These are phyloP conservation scores for Cataglyphis hispanica DNA, from an alignment of 1,140 invertebrate genomes.

Conservation along the genomic window DNA sequence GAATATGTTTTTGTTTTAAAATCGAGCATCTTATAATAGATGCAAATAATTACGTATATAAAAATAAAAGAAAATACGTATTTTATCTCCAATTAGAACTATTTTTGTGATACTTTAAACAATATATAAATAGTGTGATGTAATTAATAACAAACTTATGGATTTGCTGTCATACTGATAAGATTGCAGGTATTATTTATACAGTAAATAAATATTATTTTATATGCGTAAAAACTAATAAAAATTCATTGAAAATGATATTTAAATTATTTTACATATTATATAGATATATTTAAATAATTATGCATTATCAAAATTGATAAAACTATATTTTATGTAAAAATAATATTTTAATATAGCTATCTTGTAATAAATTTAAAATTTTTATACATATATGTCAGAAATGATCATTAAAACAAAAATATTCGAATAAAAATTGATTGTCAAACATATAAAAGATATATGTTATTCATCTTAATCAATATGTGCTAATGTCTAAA, in stretches of 20 bases:
- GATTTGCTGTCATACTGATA: neutral
- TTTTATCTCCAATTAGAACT: constrained; percentile 26
- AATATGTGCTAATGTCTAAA: neutral
- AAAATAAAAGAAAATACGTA: constrained; percentile 3
- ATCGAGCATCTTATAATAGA: constrained; percentile 21
- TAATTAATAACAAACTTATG: neutral
- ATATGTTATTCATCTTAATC: neutral
- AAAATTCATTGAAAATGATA: constrained; percentile 18
- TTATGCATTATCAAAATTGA: neutral
- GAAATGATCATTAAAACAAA: neutral
- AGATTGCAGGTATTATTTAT: constrained; percentile 17
- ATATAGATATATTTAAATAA: constrained; percentile 14
- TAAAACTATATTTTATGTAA: no score
- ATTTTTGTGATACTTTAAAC: constrained; percentile 61
- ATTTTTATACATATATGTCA: neutral
- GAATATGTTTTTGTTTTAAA: constrained; percentile 26
- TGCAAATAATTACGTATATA: constrained; percentile 18
- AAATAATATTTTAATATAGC: neutral
- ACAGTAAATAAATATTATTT: neutral
- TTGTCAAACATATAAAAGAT: neutral
- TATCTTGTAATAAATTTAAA: constrained; percentile 2
- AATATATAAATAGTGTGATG: constrained; percentile 43
- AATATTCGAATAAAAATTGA: constrained; percentile 4
- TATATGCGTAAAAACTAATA: constrained; percentile 18
- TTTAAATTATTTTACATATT: constrained; percentile 24